phyloP scores from a whole-genome alignment of 2,888 invertebrate species.

The Rhopalosiphum nymphaeae region DNA sequence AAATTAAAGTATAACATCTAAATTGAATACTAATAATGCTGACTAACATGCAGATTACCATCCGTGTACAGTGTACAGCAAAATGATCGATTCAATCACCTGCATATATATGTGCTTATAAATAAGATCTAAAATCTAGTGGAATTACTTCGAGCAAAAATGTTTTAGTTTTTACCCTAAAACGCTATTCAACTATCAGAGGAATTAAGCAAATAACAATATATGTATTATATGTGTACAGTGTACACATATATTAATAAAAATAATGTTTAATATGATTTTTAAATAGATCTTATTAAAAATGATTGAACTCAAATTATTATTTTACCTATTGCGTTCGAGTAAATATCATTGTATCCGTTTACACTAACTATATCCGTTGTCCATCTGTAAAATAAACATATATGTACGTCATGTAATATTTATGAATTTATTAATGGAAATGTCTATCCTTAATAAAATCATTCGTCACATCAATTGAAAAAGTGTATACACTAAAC shows the following conservation, averaged over 20 bases:
- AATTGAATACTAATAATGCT: background rate
- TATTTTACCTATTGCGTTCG: slow-evolving; percentile 81
- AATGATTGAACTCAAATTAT: background rate
- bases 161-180: background rate
- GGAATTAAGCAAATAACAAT: background rate
- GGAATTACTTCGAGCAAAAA: background rate
- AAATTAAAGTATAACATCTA: background rate
- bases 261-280: background rate
- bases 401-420: background rate
- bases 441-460: background rate
- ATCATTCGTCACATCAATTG: background rate
- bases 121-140: background rate
- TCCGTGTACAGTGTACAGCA: background rate
- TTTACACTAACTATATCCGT: slow-evolving; percentile 81
- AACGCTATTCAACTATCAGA: background rate
- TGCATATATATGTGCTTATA: background rate
- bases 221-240: background rate
- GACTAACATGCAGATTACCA: background rate
- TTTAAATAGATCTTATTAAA: background rate
- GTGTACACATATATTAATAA: background rate
- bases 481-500: background rate
- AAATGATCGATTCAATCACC: background rate
- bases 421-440: background rate
- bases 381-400: slow-evolving; percentile 74
- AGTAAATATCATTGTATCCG: slow-evolving; percentile 81